Evolutionary conservation across 1,140 invertebrate species (phyloP).

Genomic region (Rhizoglyphus robini): DNA sequence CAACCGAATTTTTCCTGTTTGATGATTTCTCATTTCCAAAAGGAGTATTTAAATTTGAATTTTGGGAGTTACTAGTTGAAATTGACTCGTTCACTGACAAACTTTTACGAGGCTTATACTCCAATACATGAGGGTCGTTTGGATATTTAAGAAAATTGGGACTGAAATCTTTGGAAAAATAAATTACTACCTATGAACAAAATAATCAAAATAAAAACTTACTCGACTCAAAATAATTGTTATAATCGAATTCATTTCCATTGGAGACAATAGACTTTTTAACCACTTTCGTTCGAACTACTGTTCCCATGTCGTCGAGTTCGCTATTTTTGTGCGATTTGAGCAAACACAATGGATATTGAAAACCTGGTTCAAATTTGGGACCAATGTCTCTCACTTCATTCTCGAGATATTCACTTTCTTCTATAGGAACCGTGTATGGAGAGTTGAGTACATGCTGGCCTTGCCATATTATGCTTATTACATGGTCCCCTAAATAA

Average conservation of each 20-base stretch:
- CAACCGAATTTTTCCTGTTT: background rate
- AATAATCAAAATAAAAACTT: background rate
- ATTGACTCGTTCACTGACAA: background rate
- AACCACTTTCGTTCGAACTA: background rate
- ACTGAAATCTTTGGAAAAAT: background rate
- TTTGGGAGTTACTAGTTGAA: too few species aligned
- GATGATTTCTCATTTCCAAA: background rate
- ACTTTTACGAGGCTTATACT: background rate
- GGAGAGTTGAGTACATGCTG: constrained; percentile 26
- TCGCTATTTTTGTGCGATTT: background rate
- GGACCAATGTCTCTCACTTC: background rate
- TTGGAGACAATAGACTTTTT: background rate
- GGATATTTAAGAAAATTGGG: background rate
- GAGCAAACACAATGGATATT: constrained; percentile 15
- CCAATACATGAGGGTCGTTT: background rate
- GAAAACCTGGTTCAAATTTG: constrained; percentile 4
- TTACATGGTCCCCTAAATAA: constrained; percentile 17
- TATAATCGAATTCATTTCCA: constrained; percentile 13
- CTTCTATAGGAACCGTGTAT: constrained; percentile 25
- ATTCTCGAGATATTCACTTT: background rate
- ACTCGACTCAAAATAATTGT: background rate
- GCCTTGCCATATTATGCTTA: constrained; percentile 25
- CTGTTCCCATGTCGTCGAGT: constrained; percentile 12
- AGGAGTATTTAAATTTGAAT: background rate
- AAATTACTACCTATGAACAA: background rate